Percentiles rank a stretch among this genome's conserved stretches.
phyloP scores from a whole-genome alignment of 2,888 invertebrate species.

The Drosophila anomalipes region DNA sequence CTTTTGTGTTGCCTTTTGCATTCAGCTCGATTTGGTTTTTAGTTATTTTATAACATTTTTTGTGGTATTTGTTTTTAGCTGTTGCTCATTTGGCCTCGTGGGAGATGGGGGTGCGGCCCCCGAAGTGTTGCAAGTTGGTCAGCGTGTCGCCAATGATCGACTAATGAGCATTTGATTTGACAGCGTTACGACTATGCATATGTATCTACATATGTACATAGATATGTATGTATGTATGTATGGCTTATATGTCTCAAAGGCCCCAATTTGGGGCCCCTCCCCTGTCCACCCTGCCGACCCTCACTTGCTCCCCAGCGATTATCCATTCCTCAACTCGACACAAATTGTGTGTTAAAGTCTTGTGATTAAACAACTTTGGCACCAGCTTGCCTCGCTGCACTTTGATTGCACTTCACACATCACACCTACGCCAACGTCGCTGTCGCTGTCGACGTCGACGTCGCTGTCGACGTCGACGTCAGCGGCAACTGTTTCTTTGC shows the following conservation, averaged over 20 bases:
- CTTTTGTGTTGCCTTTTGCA: slow-evolving; percentile 33
- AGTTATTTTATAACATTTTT: slow-evolving; percentile 25
- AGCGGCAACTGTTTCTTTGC: slow-evolving; percentile 27
- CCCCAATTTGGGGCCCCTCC: not conserved
- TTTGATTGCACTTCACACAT: slow-evolving; percentile 78
- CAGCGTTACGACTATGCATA: slow-evolving; percentile 21
- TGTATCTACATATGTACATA: too few relatives aligned
- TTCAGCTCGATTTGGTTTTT: slow-evolving; percentile 25
- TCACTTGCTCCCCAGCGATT: slow-evolving; percentile 24
- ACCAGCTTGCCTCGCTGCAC: slow-evolving; percentile 68
- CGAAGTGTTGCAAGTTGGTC: slow-evolving; percentile 73
- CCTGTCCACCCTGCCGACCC: not conserved
- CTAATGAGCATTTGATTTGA: slow-evolving; percentile 81
- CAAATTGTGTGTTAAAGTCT: slow-evolving; percentile 72
- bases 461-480: slow-evolving; percentile 7
- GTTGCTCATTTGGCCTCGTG: slow-evolving; percentile 22
- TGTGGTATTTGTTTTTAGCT: slow-evolving; percentile 16
- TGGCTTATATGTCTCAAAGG: slow-evolving; percentile 10
- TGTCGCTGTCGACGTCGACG: slow-evolving; percentile 2
- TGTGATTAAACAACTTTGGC: slow-evolving; percentile 80
- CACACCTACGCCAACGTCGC: slow-evolving; percentile 59
- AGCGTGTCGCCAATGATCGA: slow-evolving; percentile 49
- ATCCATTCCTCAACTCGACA: slow-evolving; percentile 41
- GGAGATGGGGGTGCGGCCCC: slow-evolving; percentile 24
- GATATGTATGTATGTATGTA: not conserved